phyloP scores from a whole-genome alignment of 2,888 invertebrate species.

The Yponomeuta plumbellus region DNA sequence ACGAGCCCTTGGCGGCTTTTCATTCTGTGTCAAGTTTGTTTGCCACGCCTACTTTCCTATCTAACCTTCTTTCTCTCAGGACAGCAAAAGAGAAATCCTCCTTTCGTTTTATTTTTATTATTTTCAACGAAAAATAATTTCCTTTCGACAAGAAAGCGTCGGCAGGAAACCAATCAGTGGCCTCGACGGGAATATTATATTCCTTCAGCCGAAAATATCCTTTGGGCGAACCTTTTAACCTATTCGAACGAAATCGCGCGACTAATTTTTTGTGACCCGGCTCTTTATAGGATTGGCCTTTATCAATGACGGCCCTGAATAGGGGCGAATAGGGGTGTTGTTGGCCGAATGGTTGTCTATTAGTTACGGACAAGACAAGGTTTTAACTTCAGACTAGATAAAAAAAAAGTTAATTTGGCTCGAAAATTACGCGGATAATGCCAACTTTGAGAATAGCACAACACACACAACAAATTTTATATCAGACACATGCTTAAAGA shows the following conservation, averaged over 20 bases:
- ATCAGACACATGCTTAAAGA: too few species aligned
- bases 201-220: slow-evolving; percentile 17
- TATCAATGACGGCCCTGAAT: background rate
- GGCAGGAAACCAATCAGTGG: slow-evolving; percentile 19
- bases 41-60: too few species aligned
- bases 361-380: too few species aligned
- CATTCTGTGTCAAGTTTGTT: too few species aligned
- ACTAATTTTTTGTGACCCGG: slow-evolving; percentile 3
- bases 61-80: background rate
- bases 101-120: background rate
- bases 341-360: background rate
- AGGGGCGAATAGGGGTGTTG: background rate
- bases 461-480: too few species aligned
- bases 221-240: slow-evolving; percentile 2
- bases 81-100: background rate
- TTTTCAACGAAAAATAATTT: background rate
- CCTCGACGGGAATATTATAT: slow-evolving; percentile 18
- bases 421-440: too few species aligned
- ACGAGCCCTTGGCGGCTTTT: too few species aligned
- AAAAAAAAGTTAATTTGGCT: too few species aligned
- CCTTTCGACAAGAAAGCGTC: slow-evolving; percentile 11
- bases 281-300: background rate
- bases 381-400: too few species aligned
- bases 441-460: too few species aligned
- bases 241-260: slow-evolving; percentile 4